These are phyloP conservation scores for Busseola fusca DNA, from an alignment of 2,888 invertebrate species.

Conservation along the genomic window DNA sequence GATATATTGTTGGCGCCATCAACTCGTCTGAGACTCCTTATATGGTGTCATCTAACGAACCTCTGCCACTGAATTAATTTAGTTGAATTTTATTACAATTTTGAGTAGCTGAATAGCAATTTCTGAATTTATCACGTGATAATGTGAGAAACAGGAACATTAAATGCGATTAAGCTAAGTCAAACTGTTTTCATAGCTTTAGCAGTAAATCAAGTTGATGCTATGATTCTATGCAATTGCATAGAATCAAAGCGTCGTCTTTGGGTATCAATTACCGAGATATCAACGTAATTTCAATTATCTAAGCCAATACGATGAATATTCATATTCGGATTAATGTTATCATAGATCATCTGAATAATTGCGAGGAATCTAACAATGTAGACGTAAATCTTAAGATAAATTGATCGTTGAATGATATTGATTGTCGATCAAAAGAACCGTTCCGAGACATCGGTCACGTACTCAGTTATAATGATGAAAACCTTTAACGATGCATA, in stretches of 20 bases:
- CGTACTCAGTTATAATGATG: constrained; percentile 74
- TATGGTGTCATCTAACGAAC: constrained; percentile 70
- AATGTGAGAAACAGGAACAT: constrained; percentile 42
- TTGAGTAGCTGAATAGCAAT: constrained; percentile 51
- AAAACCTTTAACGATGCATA: constrained; percentile 75
- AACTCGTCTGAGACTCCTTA: constrained; percentile 67
- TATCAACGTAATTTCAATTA: constrained; percentile 23
- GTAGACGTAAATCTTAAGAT: constrained; percentile 81
- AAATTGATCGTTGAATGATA: constrained; percentile 78
- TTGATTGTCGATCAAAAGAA: constrained; percentile 82
- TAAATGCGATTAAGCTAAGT: constrained; percentile 12
- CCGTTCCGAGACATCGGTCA: constrained; percentile 75
- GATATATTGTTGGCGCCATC: constrained; percentile 78
- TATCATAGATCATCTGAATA: constrained; percentile 71
- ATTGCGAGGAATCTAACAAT: constrained; percentile 80
- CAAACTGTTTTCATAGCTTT: constrained; percentile 8
- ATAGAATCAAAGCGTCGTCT: too few species aligned
- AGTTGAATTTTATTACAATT: constrained; percentile 62
- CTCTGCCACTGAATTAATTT: constrained; percentile 62
- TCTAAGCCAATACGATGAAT: constrained; percentile 49
- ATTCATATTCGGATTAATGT: constrained; percentile 56
- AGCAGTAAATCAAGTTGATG: constrained; percentile 9
- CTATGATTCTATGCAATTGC: not conserved
- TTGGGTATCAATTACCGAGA: constrained; percentile 25
- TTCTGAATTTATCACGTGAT: constrained; percentile 38